Conservation (phyloP, 2,113 vertebrate genomes). For the Nettapus auritus region DNA sequence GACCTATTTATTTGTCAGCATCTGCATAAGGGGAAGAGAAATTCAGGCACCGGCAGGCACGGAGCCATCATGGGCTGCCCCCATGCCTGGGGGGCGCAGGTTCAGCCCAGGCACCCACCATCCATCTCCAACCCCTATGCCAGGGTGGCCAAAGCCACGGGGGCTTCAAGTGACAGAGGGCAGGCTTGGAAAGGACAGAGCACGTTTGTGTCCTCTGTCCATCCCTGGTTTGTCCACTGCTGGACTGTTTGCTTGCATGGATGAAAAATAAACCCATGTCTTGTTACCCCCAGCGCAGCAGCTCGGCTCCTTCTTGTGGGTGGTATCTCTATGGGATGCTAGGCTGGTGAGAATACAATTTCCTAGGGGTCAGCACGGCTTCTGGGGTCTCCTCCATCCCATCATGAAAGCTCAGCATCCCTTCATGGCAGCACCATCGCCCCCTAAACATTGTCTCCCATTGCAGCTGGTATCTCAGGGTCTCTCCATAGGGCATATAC, state of each 20-base stretch:
- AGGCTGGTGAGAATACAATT: not conserved
- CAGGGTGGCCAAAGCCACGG: not conserved
- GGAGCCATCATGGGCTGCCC: not conserved
- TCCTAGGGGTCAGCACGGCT: not conserved
- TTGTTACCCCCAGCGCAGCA: not conserved
- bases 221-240: not conserved
- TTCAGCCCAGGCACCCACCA: slow-evolving; percentile 3
- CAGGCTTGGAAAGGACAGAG: not conserved
- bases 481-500: fast-evolving
- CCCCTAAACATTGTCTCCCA: fast-evolving
- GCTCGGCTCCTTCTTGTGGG: not conserved
- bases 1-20: slow-evolving; percentile 85
- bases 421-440: not conserved
- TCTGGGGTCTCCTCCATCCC: not conserved
- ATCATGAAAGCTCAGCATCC: not conserved
- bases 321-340: not conserved
- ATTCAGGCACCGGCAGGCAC: slow-evolving; percentile 16
- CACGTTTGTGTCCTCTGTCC: not conserved
- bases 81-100: not conserved
- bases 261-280: slow-evolving; percentile 65
- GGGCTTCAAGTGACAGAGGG: not conserved
- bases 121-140: not conserved
- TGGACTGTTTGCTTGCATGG: not conserved
- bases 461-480: not conserved
- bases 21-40: slow-evolving; percentile 26